Conservation (phyloP, 2,113 vertebrate species). For the Rhabdomys dilectus region DNA sequence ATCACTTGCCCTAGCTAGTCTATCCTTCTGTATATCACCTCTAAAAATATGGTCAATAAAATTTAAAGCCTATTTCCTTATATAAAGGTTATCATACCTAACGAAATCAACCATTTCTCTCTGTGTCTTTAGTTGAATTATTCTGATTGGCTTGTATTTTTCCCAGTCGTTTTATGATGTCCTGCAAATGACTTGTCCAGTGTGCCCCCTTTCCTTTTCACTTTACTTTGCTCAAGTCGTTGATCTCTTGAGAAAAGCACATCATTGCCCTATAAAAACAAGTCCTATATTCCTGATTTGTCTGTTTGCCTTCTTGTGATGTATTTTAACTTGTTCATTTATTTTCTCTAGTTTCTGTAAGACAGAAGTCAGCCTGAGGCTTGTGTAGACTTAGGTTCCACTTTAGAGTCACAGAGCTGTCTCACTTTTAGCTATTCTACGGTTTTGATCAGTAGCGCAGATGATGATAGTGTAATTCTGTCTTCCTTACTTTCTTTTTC, state of each 20-base stretch:
- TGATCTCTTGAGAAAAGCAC: conserved; percentile 46
- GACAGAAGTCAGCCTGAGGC: conserved; percentile 1
- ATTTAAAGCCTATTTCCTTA: not conserved
- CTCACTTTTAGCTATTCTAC: not conserved
- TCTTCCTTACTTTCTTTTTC: not conserved
- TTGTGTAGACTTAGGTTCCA: conserved; percentile 19
- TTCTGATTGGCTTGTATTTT: not conserved
- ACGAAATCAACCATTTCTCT: conserved; percentile 18
- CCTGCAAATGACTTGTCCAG: not conserved
- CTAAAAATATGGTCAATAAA: not conserved
- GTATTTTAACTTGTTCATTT: conserved; percentile 29
- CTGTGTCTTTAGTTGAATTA: conserved; percentile 9
- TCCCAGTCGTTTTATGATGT: conserved; percentile 21
- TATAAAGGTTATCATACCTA: conserved; percentile 13
- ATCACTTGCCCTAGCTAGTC: not conserved
- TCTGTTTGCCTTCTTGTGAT: conserved; percentile 24
- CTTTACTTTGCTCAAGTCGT: not conserved
- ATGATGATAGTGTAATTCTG: not conserved
- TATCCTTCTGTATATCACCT: not conserved
- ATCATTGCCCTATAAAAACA: conserved; percentile 7
- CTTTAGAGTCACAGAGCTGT: conserved; percentile 13
- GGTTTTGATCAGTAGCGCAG: not conserved
- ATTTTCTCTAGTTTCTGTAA: conserved; percentile 30
- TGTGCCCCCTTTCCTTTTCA: not conserved
- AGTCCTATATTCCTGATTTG: conserved; percentile 4